Conservation (phyloP, 2,113 vertebrate genomes). For the Antigone vipio region DNA sequence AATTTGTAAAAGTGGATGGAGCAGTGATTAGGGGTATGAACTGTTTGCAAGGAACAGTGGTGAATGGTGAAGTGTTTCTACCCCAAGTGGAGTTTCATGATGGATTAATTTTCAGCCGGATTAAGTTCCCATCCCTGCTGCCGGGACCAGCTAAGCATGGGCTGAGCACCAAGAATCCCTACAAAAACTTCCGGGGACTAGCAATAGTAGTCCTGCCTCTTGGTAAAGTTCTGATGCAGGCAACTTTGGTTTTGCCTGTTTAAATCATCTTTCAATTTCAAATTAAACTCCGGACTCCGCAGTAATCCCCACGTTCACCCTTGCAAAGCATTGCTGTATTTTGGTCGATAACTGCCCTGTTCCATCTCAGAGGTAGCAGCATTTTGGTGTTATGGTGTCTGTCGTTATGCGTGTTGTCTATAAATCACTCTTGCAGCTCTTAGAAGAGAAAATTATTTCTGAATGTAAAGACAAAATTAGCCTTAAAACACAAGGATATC, state of each 20-base stretch:
- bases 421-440: neutral
- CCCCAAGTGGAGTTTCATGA: neutral
- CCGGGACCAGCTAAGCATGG: neutral
- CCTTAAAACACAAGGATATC: neutral
- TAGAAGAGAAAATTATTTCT: neutral
- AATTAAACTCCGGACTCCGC: neutral
- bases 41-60: neutral
- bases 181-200: neutral
- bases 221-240: neutral
- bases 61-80: neutral
- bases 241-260: neutral
- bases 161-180: neutral
- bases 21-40: neutral
- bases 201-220: neutral
- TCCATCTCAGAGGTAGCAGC: neutral
- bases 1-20: neutral
- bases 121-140: neutral
- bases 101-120: neutral
- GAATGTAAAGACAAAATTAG: neutral
- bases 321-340: neutral
- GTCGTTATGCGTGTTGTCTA: neutral
- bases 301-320: neutral
- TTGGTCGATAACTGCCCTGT: conserved; percentile 3
- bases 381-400: neutral
- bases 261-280: neutral